Evolutionary conservation across 2,113 vertebrate genomes (phyloP), one percentile per base, ranked within the genome.

Genomic region (Heliornis fulica): DNA sequence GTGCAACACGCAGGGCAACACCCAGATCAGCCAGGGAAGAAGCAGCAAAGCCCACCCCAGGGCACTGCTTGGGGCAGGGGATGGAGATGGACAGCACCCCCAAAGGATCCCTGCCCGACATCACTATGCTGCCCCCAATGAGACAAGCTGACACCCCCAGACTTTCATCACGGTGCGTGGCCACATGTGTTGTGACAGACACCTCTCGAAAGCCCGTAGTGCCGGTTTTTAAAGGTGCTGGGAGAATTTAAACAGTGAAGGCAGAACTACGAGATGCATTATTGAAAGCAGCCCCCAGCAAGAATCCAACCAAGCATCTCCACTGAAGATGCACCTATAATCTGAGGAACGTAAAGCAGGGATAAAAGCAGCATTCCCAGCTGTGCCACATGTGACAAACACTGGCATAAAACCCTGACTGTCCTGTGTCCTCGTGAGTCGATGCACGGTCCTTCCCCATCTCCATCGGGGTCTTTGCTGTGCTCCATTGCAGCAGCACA

Each of bases 191-290:
- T 29, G 36, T 29, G 18, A 22, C 5, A 19, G 80, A 25, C 43
- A 13, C 50, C 68, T 17, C 63, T 16, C 3, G 1, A 41, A 57
- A 66, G 3, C 86, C 66, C 2, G 1, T 0, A 3, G 68, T 2
- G 60, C 34, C 9, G 2, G 6, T 2, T 50, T 45, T 82, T 6
- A 2, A 64, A 65, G 4, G 6, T 2, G 1, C 48, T 15, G 65
- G 36, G 43, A 46, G 57, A 68, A 68, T 13, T 10, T 1, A 46
- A 61, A 77, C 9, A 4, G 81, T 4, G 4, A 20, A 34, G 18
- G 48, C 38, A n/a, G 76, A 12, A 54, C 0, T 29, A 31, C 51
- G 25, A 48, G 57, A 10, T 2, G 1, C 48, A n/a, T 13, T 38
- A 32, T 3, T 7, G 38, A 50, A 13, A 25, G 50, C 40, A 38